Conservation (phyloP, 1,140 invertebrate genomes). For the Adoxophyes honmai region DNA sequence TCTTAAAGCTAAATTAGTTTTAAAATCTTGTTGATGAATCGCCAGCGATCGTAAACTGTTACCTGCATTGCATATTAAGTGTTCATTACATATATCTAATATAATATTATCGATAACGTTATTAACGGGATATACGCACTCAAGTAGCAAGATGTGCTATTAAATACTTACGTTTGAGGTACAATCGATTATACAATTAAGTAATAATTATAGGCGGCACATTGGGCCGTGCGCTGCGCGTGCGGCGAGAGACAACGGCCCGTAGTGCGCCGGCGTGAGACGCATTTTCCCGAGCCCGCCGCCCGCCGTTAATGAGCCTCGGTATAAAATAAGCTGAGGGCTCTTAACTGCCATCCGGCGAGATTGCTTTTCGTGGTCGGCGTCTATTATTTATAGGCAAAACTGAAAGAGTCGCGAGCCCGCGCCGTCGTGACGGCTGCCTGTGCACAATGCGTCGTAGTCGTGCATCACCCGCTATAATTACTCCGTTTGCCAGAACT, state of each 20-base stretch:
- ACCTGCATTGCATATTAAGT: too few relatives aligned
- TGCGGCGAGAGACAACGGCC: constrained; percentile 29
- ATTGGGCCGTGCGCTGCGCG: constrained; percentile 27
- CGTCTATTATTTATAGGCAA: constrained; percentile 45
- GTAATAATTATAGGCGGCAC: constrained; percentile 44
- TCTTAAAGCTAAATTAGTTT: too few relatives aligned
- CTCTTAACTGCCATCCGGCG: constrained; percentile 60
- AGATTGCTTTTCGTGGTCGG: constrained; percentile 67
- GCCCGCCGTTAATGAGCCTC: constrained; percentile 53
- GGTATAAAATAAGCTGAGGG: constrained; percentile 64
- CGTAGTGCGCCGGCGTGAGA: constrained; percentile 26
- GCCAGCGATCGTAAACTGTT: too few relatives aligned
- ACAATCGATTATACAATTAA: constrained; percentile 41
- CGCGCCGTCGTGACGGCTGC: constrained; percentile 28
- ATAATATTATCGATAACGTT: background rate
- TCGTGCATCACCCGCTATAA: constrained; percentile 28
- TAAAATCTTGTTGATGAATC: too few relatives aligned
- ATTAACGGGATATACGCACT: constrained; percentile 16
- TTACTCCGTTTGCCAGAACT: constrained; percentile 1
- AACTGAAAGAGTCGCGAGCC: constrained; percentile 35
- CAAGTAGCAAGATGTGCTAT: constrained; percentile 12
- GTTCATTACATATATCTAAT: too few relatives aligned
- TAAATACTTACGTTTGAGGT: constrained; percentile 19
- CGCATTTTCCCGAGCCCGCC: constrained; percentile 32
- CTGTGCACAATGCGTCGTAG: constrained; percentile 30